Base-by-base conservation (phyloP, 2,797 vertebrate genomes). In the Channallabes apus region DNA sequence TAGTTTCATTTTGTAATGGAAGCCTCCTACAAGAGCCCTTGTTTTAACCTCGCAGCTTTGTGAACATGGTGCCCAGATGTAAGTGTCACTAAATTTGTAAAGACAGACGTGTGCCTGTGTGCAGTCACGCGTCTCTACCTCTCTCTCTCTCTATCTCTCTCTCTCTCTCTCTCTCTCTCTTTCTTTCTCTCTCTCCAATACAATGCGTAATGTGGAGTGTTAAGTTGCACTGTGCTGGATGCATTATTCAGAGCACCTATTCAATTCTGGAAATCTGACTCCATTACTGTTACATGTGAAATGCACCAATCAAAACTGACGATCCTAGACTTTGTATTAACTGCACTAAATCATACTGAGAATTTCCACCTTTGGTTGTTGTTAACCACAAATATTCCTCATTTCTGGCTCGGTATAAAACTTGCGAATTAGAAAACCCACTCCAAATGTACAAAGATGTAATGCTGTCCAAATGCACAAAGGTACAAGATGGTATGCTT, bases 201-300 rank as follows among this genome's bases (percentile, higher is more conserved):
- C 69, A 68, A 65, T 75, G 68, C 38, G 76, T 71, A 69, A 85
- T 61, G 56, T 41, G 75, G 69, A 82, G 89, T 73, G 85, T 91
- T 75, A 51, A 51, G 87, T 91, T 91, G 90, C 90, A 46, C 75
- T 22, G 85, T n/a, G 46, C 82, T 27, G 12, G 17, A 82, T 88
- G 29, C 69, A 89, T 89, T 87, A 89, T 89, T 88, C 75, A 89
- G 61, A 80, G 59, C 51, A 29, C 68, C 83, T 85, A 86, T 89
- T 88, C 82, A 78, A 77, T 61, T 84, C 81, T 78, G 77, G 77
- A 68, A 89, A 91, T 61, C 71, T 80, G 83, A 90, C 58, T 71
- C 80, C 72, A 46, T 69, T 85, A 54, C 65, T 58, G 54, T 80
- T 56, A 51, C 77, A 68, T 64, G 58, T 85, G 27, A 85, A 24